A percentile compares a stretch with the other conserved stretches of the same genome.
phyloP scores from a whole-genome alignment of 2,113 vertebrate species.

The Ictidomys tridecemlineatus region DNA sequence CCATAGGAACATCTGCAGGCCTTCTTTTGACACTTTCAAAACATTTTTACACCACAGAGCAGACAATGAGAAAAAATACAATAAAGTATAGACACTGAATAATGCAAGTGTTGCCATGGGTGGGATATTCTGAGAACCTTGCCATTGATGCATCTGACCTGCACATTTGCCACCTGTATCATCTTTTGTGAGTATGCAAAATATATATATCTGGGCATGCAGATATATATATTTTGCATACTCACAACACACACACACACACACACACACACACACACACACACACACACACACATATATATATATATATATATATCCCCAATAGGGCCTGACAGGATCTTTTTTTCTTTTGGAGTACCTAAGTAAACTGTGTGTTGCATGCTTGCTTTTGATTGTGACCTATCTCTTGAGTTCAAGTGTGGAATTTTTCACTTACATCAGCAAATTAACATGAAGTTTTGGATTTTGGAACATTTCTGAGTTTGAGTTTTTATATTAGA shows the following conservation, averaged over 20 bases:
- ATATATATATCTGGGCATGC: neutral
- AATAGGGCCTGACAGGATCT: fast-evolving
- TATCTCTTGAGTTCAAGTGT: no score
- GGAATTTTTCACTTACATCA: neutral
- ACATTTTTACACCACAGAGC: neutral
- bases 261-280: no score
- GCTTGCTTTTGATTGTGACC: neutral
- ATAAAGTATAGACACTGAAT: neutral
- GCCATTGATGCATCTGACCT: neutral
- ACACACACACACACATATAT: no score
- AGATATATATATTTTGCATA: no score
- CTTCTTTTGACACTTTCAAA: neutral
- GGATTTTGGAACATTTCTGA: neutral
- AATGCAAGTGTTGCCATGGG: neutral
- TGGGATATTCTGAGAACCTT: neutral
- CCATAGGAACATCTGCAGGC: neutral
- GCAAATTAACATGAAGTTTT: neutral
- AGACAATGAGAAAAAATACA: neutral
- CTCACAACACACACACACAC: no score
- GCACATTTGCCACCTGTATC: neutral
- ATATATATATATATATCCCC: neutral
- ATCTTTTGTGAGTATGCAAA: neutral
- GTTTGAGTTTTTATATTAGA: neutral
- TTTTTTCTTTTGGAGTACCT: neutral
- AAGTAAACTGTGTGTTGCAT: neutral